phyloP scores from a whole-genome alignment of 2,888 invertebrate species.

The Phaedon cochleariae region DNA sequence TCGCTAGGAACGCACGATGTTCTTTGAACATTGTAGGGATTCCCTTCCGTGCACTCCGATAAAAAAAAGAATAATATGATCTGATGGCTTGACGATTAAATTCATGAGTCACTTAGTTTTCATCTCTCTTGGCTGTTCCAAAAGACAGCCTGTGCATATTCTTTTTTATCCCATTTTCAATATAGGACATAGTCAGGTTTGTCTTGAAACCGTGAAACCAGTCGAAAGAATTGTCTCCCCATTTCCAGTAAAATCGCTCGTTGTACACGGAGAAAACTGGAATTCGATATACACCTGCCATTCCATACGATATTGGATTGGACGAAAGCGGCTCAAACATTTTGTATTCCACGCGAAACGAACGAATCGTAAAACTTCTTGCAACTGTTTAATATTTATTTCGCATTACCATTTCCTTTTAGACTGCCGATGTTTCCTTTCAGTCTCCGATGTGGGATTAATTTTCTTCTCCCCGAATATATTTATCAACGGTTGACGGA shows the following conservation, averaged over 20 bases:
- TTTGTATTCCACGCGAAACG: background rate
- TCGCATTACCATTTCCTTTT: slow-evolving; percentile 9
- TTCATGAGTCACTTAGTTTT: too few species aligned
- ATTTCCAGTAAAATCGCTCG: too few species aligned
- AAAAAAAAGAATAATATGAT: too few species aligned
- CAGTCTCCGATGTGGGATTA: background rate
- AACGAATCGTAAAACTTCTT: slow-evolving; percentile 7
- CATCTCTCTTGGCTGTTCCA: too few species aligned
- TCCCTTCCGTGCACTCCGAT: too few species aligned
- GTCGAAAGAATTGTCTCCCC: background rate
- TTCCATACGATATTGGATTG: background rate
- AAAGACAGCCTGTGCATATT: too few species aligned
- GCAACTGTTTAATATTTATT: slow-evolving; percentile 18
- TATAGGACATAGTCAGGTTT: too few species aligned
- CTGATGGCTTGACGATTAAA: too few species aligned
- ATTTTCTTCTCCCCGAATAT: background rate
- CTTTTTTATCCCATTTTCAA: too few species aligned
- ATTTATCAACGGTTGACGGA: background rate
- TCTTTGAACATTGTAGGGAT: too few species aligned
- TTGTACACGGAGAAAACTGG: background rate
- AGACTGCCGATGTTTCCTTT: slow-evolving; percentile 4
- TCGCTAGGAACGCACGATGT: too few species aligned
- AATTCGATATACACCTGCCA: background rate
- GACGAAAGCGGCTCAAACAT: background rate
- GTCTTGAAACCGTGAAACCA: background rate